phyloP scores from a whole-genome alignment of 2,113 vertebrate species.

The Cinclus mexicanus region DNA sequence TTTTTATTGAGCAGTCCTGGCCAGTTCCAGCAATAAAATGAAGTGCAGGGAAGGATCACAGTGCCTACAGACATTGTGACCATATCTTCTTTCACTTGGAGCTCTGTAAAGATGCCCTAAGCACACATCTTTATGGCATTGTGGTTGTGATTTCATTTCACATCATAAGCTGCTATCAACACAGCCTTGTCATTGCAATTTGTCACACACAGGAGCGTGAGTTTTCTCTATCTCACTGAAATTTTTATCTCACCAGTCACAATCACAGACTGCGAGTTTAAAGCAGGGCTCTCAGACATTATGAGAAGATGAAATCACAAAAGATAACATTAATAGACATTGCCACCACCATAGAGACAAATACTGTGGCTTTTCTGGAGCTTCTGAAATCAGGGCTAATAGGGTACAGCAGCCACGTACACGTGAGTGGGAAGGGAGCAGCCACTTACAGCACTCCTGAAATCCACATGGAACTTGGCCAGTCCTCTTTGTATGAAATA shows the following conservation, averaged over 20 bases:
- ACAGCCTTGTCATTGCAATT: constrained; percentile 67
- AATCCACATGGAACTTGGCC: not conserved
- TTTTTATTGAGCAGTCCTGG: not conserved
- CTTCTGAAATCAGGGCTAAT: not conserved
- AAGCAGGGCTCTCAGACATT: constrained; percentile 50
- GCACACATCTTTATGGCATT: constrained; percentile 44
- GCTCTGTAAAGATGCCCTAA: constrained; percentile 25
- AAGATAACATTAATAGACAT: constrained; percentile 53
- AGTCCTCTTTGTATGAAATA: not conserved
- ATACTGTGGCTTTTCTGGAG: not conserved
- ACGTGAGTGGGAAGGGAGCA: not conserved
- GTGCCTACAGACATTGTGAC: constrained; percentile 4
- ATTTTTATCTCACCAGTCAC: constrained; percentile 59
- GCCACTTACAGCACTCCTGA: not conserved
- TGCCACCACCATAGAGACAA: constrained; percentile 24
- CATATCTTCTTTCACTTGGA: constrained; percentile 6
- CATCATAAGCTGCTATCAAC: constrained; percentile 65
- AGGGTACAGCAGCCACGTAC: not conserved
- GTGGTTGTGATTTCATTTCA: constrained; percentile 59
- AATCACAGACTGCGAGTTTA: constrained; percentile 46
- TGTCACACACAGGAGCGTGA: constrained; percentile 41
- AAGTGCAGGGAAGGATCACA: not conserved
- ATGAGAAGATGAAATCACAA: constrained; percentile 60
- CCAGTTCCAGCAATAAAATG: not conserved
- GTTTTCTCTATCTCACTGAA: constrained; percentile 39